These are phyloP conservation scores for Pseudachorutes palmiensis DNA, from an alignment of 1,140 invertebrate species.

Conservation along the genomic window DNA sequence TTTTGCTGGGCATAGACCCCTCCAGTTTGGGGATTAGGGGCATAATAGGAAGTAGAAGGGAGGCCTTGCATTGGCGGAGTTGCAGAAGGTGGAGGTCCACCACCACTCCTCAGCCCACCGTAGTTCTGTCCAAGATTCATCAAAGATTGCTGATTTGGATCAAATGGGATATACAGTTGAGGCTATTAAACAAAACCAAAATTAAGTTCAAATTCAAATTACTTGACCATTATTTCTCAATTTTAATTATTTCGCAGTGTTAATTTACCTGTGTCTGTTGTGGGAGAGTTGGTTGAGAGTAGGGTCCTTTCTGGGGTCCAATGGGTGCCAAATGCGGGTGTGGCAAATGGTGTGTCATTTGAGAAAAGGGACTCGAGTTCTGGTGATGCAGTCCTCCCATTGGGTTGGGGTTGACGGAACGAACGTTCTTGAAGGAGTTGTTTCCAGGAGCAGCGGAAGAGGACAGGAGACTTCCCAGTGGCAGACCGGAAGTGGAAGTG, in stretches of 20 bases:
- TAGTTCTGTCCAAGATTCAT: background rate
- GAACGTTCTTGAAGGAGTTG: background rate
- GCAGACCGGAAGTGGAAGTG: background rate
- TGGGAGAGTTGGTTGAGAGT: background rate
- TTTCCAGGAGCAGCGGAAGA: background rate
- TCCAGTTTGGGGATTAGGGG: background rate
- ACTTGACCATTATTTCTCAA: background rate
- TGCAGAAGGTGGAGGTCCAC: background rate
- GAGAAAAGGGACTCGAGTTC: background rate
- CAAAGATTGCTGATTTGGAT: background rate
- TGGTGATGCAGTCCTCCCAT: background rate
- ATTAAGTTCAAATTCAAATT: background rate
- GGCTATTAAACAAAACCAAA: background rate
- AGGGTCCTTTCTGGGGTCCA: background rate
- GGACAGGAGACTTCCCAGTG: background rate
- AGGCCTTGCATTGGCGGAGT: slow-evolving; percentile 6
- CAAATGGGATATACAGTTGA: slow-evolving; percentile 6
- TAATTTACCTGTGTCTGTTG: slow-evolving; percentile 3
- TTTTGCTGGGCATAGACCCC: background rate
- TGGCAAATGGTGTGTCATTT: background rate
- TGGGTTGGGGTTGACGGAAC: background rate
- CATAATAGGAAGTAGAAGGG: background rate
- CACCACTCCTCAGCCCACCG: background rate
- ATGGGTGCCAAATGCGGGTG: background rate
- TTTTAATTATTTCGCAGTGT: background rate